A percentile compares a stretch with the other conserved stretches of the same genome.
phyloP scores from a whole-genome alignment of 2,888 invertebrate genomes.

The Drosophila rubida region DNA sequence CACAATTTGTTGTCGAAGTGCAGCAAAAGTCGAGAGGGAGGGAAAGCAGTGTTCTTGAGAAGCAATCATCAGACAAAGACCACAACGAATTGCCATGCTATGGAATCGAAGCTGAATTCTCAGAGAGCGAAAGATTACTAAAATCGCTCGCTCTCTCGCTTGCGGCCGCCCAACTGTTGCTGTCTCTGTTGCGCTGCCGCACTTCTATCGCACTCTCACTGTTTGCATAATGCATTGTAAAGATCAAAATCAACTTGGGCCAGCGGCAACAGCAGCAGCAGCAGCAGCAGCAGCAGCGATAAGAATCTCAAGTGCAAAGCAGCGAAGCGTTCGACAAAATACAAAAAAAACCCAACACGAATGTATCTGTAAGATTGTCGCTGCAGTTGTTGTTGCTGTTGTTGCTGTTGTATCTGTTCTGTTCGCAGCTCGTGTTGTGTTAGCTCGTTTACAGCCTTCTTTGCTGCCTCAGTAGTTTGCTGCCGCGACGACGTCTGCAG shows the following conservation, averaged over 20 bases:
- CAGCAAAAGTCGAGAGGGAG: not conserved
- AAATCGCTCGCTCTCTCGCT: not conserved
- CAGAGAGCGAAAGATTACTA: slow-evolving; percentile 2
- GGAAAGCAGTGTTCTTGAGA: slow-evolving; percentile 44
- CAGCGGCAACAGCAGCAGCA: slow-evolving; percentile 32
- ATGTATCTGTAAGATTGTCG: slow-evolving; percentile 61
- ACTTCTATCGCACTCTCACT: slow-evolving; percentile 43
- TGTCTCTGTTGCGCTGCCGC: slow-evolving; percentile 4
- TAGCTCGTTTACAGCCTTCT: slow-evolving; percentile 69
- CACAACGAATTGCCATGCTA: slow-evolving; percentile 36
- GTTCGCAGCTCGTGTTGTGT: slow-evolving; percentile 52
- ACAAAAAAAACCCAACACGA: slow-evolving; percentile 48
- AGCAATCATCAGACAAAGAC: slow-evolving; percentile 32
- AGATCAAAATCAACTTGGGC: slow-evolving; percentile 76
- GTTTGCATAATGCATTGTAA: slow-evolving; percentile 74
- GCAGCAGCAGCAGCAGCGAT: slow-evolving; percentile 48
- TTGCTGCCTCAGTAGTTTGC: slow-evolving; percentile 71
- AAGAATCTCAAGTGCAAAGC: slow-evolving; percentile 80
- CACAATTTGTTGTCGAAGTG: not conserved
- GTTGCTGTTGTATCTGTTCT: slow-evolving; percentile 23
- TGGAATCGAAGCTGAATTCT: slow-evolving; percentile 37
- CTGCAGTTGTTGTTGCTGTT: slow-evolving; percentile 3
- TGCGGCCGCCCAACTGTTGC: not conserved
- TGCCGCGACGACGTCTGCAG: slow-evolving; percentile 27
- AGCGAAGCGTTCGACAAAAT: slow-evolving; percentile 78